Conservation (phyloP, 2,888 invertebrate genomes). For the Biston betularia region DNA sequence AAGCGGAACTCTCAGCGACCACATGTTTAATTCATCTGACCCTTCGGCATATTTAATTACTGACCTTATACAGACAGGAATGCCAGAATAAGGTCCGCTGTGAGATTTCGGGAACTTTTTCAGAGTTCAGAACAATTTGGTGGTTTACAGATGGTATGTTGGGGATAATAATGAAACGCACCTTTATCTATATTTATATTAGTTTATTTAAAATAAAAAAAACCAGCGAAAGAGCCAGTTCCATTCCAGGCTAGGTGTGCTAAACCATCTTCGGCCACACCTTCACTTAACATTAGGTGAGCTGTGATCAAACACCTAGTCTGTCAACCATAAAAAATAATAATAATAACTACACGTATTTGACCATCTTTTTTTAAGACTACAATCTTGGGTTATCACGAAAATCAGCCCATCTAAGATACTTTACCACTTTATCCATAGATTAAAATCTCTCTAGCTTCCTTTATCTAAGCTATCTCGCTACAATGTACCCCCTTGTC, state of each 20-base stretch:
- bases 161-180: constrained; percentile 8
- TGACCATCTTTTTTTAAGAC: no score
- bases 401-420: no score
- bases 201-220: no score
- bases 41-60: constrained; percentile 73
- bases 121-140: constrained; percentile 16
- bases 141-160: constrained; percentile 12
- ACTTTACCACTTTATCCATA: not conserved
- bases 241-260: no score
- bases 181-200: no score
- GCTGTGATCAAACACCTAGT: no score
- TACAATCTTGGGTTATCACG: no score
- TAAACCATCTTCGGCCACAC: no score
- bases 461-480: constrained; percentile 14
- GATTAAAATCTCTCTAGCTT: not conserved
- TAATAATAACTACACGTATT: no score
- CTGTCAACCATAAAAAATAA: no score
- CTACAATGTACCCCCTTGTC: constrained; percentile 13
- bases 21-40: constrained; percentile 71
- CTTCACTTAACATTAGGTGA: no score
- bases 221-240: no score
- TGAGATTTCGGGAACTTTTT: constrained; percentile 17
- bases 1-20: constrained; percentile 42
- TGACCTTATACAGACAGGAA: constrained; percentile 47
- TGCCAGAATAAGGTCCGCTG: constrained; percentile 40